These are phyloP conservation scores for Spea multiplicata DNA, from an alignment of 2,113 vertebrate species.

Conservation along the genomic window DNA sequence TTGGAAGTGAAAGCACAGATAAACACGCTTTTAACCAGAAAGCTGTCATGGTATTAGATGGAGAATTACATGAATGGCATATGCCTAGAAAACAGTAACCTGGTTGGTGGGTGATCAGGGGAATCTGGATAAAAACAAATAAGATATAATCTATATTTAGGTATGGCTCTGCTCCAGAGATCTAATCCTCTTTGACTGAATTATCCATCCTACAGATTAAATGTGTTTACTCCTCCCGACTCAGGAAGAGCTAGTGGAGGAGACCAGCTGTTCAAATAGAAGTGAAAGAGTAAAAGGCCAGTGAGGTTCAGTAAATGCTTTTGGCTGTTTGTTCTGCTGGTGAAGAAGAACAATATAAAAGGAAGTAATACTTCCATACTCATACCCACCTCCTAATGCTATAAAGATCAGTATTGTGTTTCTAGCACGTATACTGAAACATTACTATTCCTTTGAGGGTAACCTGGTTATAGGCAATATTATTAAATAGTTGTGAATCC, in stretches of 20 bases:
- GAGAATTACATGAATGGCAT: background rate
- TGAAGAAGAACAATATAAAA: background rate
- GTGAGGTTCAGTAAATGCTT: background rate
- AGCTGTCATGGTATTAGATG: background rate
- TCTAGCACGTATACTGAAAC: too few species aligned
- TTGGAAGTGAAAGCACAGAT: background rate
- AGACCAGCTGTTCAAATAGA: conserved; percentile 27
- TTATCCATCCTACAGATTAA: conserved; percentile 85
- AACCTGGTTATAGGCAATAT: too few species aligned
- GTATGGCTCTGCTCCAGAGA: conserved; percentile 72
- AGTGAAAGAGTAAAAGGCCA: conserved; percentile 22
- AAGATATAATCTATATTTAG: conserved; percentile 83
- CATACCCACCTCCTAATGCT: background rate
- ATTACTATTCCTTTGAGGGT: too few species aligned
- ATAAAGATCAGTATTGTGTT: too few species aligned
- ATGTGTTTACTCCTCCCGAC: conserved; percentile 65
- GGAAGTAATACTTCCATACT: background rate
- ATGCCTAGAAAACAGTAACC: conserved; percentile 4
- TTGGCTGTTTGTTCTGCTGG: background rate
- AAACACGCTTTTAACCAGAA: background rate
- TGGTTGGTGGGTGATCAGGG: conserved; percentile 17
- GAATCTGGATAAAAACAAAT: conserved; percentile 51
- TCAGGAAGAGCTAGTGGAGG: conserved; percentile 11
- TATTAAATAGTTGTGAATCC: too few species aligned
- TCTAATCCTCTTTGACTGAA: conserved; percentile 92